Base-by-base conservation (phyloP, 2,113 vertebrate species). In the Podocnemis expansa region DNA sequence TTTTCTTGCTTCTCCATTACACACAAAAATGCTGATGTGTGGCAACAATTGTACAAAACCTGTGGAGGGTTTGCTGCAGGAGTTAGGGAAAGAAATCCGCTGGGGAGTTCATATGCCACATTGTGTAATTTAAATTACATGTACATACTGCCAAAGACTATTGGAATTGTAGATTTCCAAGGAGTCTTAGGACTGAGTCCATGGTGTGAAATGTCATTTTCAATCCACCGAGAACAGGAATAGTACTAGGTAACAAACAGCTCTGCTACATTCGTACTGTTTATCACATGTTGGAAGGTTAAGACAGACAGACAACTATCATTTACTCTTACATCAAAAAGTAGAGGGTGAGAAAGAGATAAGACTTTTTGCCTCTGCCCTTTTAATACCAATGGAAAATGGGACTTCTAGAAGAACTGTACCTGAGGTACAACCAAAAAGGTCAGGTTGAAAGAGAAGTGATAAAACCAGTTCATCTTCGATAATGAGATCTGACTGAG, bases 121-220 rank as follows among this genome's bases (percentile, higher is more conserved):
- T 8, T 78, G 9, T 90, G 54, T 51, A 31, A 78, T 97, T 95
- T 96, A 95, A 96, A 93, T 96, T 14, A 38, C 67, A 85, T 83
- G 51, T 96, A 6, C 3, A 25, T 58, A 25, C 78, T 95, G 80
- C 84, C 84, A 45, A 47, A 2, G 49, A 58, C 91, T 92, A 1
- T 83, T 91, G 87, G 70, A 95, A 85, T 84, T 89, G 67, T 11
- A 2, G 24, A 4, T 13, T 94, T 93, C 88, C n/a, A 55, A 83
- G 75, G 84, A 97, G 83, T 6, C 0, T 1, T 0, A 31, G 31
- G n/a, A 47, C 83, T 70, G 82, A 84, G 52, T 87, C 24, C 31
- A 12, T 82, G 12, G 90, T 89, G 52, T 96, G 89, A 95, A 96
- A 90, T n/a, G 38, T 82, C 84, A 7, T 54, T 92, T 85, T 90